Conservation (phyloP, 2,797 vertebrate genomes). For the Liparis tanakae region DNA sequence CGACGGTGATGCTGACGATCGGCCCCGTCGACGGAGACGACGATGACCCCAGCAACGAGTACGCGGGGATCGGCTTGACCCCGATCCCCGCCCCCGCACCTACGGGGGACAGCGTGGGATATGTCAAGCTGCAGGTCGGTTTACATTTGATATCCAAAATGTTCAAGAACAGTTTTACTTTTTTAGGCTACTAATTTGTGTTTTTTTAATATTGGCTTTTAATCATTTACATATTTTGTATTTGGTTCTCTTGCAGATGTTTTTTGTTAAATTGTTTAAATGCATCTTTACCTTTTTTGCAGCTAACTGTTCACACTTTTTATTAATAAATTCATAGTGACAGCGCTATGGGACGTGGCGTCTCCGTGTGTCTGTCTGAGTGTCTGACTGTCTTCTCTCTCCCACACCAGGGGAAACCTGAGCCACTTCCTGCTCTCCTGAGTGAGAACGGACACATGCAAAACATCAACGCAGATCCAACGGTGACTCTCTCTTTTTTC, state of each 20-base stretch:
- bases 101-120: slow-evolving; percentile 86
- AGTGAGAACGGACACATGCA: slow-evolving; percentile 76
- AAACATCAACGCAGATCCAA: slow-evolving; percentile 74
- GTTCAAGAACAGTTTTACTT: neutral
- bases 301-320: neutral
- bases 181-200: neutral
- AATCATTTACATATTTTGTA: neutral
- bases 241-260: neutral
- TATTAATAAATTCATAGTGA: neutral
- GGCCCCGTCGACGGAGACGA: slow-evolving; percentile 76
- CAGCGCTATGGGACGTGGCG: neutral
- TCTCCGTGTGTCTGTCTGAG: slow-evolving; percentile 15
- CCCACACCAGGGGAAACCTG: slow-evolving; percentile 81
- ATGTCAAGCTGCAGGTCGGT: slow-evolving; percentile 86
- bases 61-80: slow-evolving; percentile 88
- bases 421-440: slow-evolving; percentile 69
- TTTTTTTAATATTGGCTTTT: neutral
- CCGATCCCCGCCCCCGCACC: slow-evolving; percentile 72
- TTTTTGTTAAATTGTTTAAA: neutral
- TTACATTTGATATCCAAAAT: neutral
- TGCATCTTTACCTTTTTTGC: neutral
- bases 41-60: slow-evolving; percentile 87
- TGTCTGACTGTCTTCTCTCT: slow-evolving; percentile 19
- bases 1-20: slow-evolving; percentile 68
- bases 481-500: slow-evolving; percentile 66